These are phyloP conservation scores for Sylvia atricapilla DNA, from an alignment of 2,113 vertebrate genomes.

Conservation along the genomic window DNA sequence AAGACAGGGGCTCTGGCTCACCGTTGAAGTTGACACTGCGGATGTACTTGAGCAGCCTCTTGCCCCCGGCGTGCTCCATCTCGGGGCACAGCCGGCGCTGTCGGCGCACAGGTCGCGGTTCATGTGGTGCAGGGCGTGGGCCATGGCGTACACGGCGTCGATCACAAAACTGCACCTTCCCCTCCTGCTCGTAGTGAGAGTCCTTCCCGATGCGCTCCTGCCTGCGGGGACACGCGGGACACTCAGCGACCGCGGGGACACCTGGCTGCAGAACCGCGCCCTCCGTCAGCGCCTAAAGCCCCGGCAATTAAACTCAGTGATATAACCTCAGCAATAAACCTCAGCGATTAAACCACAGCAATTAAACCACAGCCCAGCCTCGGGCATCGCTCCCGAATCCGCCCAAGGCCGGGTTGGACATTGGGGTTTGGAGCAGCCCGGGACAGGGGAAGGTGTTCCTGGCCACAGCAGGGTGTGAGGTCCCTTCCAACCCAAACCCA, in stretches of 20 bases:
- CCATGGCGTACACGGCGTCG: conserved; percentile 93
- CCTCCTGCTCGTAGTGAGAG: conserved; percentile 94
- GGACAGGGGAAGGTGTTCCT: background rate
- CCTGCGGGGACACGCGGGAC: conserved; percentile 59
- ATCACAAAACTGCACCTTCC: conserved; percentile 95
- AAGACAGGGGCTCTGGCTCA: background rate
- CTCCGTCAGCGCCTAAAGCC: accelerated
- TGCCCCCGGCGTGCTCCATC: conserved; percentile 90
- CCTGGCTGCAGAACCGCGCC: background rate
- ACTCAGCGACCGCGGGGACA: background rate
- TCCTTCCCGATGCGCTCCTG: conserved; percentile 92
- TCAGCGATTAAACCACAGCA: too few species aligned
- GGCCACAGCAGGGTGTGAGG: background rate
- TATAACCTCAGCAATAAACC: too few species aligned
- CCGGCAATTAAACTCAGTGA: too few species aligned
- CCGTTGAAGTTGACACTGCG: conserved; percentile 89
- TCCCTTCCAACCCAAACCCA: background rate
- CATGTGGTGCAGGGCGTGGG: conserved; percentile 94
- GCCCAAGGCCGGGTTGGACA: background rate
- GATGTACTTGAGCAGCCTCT: conserved; percentile 90
- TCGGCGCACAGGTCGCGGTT: conserved; percentile 89
- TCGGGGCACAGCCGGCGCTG: conserved; percentile 82
- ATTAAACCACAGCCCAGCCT: background rate
- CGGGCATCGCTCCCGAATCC: too few species aligned
- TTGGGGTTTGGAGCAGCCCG: background rate